Evolutionary conservation across 2,113 vertebrate genomes (phyloP).

Genomic region (Prolemur simus): DNA sequence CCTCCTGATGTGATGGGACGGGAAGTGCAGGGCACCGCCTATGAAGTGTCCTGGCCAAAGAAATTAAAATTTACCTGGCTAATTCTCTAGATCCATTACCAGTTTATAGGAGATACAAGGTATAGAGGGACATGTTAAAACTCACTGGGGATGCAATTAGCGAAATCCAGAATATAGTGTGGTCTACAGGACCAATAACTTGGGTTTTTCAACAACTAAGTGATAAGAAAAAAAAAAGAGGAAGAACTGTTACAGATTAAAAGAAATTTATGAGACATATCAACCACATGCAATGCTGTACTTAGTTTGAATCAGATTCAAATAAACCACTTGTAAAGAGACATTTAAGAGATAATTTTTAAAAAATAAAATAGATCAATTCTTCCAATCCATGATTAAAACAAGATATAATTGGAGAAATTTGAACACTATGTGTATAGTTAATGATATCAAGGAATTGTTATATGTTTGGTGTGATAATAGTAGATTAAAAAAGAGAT

Average conservation of each 20-base stretch:
- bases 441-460: neutral
- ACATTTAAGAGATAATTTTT: neutral
- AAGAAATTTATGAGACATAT: neutral
- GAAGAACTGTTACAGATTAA: neutral
- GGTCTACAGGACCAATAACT: neutral
- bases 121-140: neutral
- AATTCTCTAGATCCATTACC: neutral
- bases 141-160: neutral
- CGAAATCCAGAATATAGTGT: neutral
- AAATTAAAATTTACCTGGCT: neutral
- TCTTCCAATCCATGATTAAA: neutral
- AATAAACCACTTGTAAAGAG: neutral
- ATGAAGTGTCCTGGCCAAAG: neutral
- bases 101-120: neutral
- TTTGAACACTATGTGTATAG: neutral
- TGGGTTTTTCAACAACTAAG: neutral
- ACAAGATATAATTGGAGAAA: neutral
- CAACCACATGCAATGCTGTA: neutral
- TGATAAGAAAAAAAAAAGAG: neutral
- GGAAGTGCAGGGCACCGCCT: rapidly evolving
- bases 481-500: neutral
- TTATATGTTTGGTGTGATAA: neutral
- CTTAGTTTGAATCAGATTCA: neutral
- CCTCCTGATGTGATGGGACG: neutral
- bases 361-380: neutral